A percentile compares a stretch with the other conserved stretches of the same genome.
Evolutionary conservation across 2,113 vertebrate genomes (phyloP).

Genomic region (Fulmarus glacialis): DNA sequence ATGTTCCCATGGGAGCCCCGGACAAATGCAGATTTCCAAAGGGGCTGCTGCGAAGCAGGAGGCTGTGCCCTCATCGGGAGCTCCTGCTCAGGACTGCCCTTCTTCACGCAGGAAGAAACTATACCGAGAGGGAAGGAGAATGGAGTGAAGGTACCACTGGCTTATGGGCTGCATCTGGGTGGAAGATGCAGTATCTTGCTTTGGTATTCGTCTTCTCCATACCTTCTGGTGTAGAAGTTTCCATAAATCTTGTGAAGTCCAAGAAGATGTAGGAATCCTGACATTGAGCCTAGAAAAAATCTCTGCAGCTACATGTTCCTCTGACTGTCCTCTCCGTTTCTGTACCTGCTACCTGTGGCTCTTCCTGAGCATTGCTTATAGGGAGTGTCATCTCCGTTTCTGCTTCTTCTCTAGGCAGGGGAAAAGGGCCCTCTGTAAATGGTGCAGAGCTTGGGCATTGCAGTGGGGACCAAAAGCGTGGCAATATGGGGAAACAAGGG

Average conservation of each 20-base stretch:
- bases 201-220: neutral
- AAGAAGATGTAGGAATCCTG: neutral
- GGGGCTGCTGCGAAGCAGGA: neutral
- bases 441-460: neutral
- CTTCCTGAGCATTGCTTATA: neutral
- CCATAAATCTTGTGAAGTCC: neutral
- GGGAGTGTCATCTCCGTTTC: neutral
- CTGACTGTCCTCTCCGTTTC: neutral
- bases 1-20: neutral
- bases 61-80: accelerated
- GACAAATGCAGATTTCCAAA: neutral
- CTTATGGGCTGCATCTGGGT: neutral
- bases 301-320: neutral
- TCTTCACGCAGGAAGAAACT: neutral
- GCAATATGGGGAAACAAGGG: neutral
- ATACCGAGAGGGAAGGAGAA: neutral
- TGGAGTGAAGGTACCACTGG: neutral
- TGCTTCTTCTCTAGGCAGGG: neutral
- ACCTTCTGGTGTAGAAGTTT: neutral
- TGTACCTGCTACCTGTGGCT: neutral
- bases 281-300: neutral
- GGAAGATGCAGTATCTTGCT: neutral
- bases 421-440: neutral
- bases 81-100: neutral
- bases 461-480: neutral